Conservation (phyloP, 2,888 invertebrate genomes). For the Callyntrura guangdongensis region DNA sequence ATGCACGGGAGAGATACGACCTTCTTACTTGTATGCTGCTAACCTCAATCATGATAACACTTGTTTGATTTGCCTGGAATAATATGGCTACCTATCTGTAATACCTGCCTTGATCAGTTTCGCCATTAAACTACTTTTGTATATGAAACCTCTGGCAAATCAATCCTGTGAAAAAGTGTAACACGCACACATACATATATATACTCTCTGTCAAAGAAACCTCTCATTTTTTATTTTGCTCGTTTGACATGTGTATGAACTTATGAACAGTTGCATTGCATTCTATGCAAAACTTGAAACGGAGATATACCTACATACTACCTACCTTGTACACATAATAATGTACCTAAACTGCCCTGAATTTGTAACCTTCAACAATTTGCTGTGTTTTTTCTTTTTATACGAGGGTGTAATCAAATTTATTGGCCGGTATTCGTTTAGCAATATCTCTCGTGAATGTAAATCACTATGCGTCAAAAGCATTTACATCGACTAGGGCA, state of each 20-base stretch:
- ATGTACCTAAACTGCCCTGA: no score
- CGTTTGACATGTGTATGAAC: neutral
- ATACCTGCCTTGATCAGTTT: no score
- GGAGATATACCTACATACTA: no score
- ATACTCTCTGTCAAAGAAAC: neutral
- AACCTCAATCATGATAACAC: neutral
- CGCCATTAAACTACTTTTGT: conserved; percentile 46
- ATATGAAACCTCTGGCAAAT: neutral
- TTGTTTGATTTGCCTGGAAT: conserved; percentile 3
- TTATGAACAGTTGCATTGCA: neutral
- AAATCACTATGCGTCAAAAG: no score
- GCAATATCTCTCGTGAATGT: no score
- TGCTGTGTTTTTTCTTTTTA: no score
- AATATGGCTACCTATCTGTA: neutral
- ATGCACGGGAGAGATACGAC: no score
- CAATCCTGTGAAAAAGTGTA: neutral
- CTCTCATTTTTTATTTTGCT: neutral
- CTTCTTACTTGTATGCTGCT: conserved; percentile 1
- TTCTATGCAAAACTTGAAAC: neutral
- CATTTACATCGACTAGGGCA: no score
- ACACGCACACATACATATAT: conserved; percentile 1
- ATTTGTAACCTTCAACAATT: no score
- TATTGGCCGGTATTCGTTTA: no score
- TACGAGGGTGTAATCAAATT: no score
- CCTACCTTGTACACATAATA: no score